Evolutionary conservation across 2,797 vertebrate genomes (phyloP), one percentile per base, ranked within the genome.

Genomic region (Clarias fuscus): DNA sequence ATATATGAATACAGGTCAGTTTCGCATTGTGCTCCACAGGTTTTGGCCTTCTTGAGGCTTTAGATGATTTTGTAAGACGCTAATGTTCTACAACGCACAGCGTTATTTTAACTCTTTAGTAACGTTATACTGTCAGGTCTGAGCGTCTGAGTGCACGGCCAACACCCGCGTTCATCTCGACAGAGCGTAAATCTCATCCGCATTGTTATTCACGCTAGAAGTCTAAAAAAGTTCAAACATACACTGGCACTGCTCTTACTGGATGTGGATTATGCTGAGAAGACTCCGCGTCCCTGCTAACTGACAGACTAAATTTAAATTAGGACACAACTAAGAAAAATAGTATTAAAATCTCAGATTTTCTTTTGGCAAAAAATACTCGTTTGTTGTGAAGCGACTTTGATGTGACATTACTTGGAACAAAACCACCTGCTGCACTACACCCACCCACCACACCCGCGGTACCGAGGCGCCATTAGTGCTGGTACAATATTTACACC

Each of bases 21-120:
- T 97, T 87, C 86, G 94, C 94, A 96, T 88, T 98, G 97, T 97
- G 97, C 97, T 96, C 96, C 97, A 97, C 96, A 96, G 77, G 24
- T 96, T 95, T 94, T 94, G 93, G 93, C 95, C 95, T 94, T 95
- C 91, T 94, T 94, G 95, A 96, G 96, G 97, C 96, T 95, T 94
- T 90, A 92, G 95, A 96, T 95, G 95, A 93, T 56, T 87, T 94
- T 92, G 24, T 92, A 92, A 93, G 92, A 94, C 93, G 91, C 87
- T 88, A 88, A 89, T 68, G 91, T 94, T 95, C 94, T 96, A 95
- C 97, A 96, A 96, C 96, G 95, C 96, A 96, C 94, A 95, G 95
- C 95, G 94, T 95, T 94, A 94, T 89, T 93, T 92, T 84, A 90
- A 84, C 78, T 53, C 77, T 40, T 37, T 43, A 15, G 48, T 8